A percentile compares a stretch with the other conserved stretches of the same genome.
These are phyloP conservation scores for Macrotis lagotis DNA, from an alignment of 2,113 vertebrate genomes.

Conservation along the genomic window DNA sequence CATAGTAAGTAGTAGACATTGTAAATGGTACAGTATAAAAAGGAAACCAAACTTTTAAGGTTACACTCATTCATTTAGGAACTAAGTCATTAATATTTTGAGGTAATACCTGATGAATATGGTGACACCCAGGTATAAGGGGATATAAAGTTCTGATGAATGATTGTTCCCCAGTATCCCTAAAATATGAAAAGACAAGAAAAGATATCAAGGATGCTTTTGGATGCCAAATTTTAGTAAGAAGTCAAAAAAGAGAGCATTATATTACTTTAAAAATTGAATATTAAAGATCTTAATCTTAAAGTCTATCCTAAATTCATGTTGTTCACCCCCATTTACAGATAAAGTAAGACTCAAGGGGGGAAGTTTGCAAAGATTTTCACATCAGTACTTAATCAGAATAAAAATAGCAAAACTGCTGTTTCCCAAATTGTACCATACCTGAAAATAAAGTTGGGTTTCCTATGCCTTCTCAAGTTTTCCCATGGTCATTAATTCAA, in stretches of 20 bases:
- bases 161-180: not conserved
- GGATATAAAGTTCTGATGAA: not conserved
- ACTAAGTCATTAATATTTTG: not conserved
- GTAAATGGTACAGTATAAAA: constrained; percentile 7
- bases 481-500: not conserved
- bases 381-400: not conserved
- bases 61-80: not conserved
- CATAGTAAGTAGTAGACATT: not conserved
- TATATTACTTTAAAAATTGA: not conserved
- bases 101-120: not conserved
- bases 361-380: not conserved
- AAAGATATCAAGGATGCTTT: not conserved
- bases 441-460: not conserved
- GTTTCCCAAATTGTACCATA: not conserved
- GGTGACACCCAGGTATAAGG: not conserved
- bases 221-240: not conserved
- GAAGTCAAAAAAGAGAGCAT: not conserved
- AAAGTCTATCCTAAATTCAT: not conserved
- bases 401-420: not conserved
- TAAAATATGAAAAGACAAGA: not conserved
- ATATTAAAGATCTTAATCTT: not conserved
- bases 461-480: not conserved
- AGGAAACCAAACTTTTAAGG: not conserved
- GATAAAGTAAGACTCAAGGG: not conserved
- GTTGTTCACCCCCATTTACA: not conserved